Conservation (phyloP, 2,888 invertebrate genomes). For the Entomobrya multifasciata region DNA sequence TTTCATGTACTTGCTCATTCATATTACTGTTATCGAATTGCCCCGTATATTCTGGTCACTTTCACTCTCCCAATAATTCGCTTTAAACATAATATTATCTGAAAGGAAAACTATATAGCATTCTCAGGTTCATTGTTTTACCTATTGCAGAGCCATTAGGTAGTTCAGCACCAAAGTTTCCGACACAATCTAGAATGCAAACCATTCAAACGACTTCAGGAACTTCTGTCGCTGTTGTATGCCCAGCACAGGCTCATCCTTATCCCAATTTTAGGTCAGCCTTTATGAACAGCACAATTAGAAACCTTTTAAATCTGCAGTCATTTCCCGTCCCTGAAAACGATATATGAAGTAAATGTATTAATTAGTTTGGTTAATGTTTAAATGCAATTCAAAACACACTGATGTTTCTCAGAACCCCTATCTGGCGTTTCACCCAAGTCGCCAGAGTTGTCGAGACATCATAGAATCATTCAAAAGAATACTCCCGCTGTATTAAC, state of each 20-base stretch:
- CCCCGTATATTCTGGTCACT: too few relatives aligned
- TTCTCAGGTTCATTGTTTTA: too few relatives aligned
- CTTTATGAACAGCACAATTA: neutral
- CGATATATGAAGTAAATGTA: too few relatives aligned
- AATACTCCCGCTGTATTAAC: conserved; percentile 72
- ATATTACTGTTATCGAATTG: too few relatives aligned
- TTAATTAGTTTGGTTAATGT: neutral
- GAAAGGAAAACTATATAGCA: too few relatives aligned
- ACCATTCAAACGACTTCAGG: conserved; percentile 72
- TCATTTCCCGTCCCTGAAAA: conserved; percentile 65
- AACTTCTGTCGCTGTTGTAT: conserved; percentile 75
- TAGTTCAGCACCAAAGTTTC: conserved; percentile 88
- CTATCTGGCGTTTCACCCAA: conserved; percentile 77
- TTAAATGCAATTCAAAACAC: too few relatives aligned
- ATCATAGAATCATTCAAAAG: conserved; percentile 59
- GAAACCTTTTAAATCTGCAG: conserved; percentile 24
- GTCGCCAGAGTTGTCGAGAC: conserved; percentile 76
- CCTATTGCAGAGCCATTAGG: conserved; percentile 87
- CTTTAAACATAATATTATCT: too few relatives aligned
- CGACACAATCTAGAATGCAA: conserved; percentile 82
- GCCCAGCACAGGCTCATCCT: conserved; percentile 79
- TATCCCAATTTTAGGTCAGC: conserved; percentile 78
- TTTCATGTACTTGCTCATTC: conserved; percentile 72
- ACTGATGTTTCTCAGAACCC: conserved; percentile 77
- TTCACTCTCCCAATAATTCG: too few relatives aligned